These are phyloP conservation scores for Bradypodion pumilum DNA, from an alignment of 2,797 vertebrate species.

Conservation along the genomic window DNA sequence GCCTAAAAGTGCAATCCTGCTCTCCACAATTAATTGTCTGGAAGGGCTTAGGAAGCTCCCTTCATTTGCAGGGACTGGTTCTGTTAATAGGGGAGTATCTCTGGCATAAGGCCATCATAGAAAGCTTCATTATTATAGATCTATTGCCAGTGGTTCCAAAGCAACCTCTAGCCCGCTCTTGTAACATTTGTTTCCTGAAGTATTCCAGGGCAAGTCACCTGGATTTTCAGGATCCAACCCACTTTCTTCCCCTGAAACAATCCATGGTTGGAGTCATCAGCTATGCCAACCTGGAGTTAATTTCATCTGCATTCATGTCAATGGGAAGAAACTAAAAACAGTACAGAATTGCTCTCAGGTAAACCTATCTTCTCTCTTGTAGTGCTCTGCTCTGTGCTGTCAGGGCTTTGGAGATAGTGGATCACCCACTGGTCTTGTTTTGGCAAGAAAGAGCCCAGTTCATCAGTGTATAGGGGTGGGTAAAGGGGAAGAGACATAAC, in stretches of 20 bases:
- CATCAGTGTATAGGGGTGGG: neutral
- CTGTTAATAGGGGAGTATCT: no score
- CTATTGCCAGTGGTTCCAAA: neutral
- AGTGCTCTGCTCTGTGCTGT: neutral
- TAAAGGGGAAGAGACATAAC: neutral
- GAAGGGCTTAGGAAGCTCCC: no score
- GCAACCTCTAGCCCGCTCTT: no score
- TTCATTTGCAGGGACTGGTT: no score
- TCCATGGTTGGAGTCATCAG: neutral
- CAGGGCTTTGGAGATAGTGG: neutral
- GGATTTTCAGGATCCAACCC: neutral
- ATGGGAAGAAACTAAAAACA: neutral
- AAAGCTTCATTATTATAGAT: neutral
- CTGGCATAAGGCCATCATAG: neutral
- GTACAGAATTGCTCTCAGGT: neutral
- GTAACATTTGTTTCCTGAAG: neutral
- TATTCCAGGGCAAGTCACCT: neutral
- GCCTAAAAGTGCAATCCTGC: neutral
- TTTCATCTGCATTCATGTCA: neutral
- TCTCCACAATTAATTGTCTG: neutral
- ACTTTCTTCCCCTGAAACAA: neutral
- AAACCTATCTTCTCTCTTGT: neutral
- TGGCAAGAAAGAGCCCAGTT: neutral
- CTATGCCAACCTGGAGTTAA: neutral
- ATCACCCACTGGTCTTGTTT: neutral